Conservation (phyloP, 1,140 invertebrate species). For the Zaprionus ornatus region DNA sequence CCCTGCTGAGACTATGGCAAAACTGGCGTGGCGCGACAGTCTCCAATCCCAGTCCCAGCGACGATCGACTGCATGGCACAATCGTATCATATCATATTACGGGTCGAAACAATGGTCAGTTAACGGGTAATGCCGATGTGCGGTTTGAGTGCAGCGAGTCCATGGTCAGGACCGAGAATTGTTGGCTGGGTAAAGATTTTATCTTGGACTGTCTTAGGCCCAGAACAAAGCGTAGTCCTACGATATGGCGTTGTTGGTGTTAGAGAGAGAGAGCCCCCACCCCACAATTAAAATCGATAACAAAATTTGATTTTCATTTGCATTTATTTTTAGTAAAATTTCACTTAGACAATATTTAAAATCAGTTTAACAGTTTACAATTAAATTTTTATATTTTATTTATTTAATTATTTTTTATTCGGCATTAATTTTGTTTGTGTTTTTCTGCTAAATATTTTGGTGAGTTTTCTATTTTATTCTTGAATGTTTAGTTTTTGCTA, state of each 20-base stretch:
- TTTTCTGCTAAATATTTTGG: slow-evolving; percentile 31
- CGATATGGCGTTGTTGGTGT: slow-evolving; percentile 50
- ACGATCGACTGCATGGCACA: slow-evolving; percentile 31
- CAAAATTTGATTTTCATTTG: slow-evolving; percentile 56
- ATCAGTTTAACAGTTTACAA: slow-evolving; percentile 82
- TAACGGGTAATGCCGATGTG: slow-evolving; percentile 50
- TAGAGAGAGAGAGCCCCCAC: neutral
- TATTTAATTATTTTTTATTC: slow-evolving; percentile 18
- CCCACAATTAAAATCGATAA: neutral
- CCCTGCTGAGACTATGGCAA: slow-evolving; percentile 43
- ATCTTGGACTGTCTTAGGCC: slow-evolving; percentile 42
- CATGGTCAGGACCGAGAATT: slow-evolving; percentile 27
- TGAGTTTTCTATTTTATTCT: slow-evolving; percentile 34
- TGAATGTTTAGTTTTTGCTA: slow-evolving; percentile 44
- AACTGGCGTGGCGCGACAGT: slow-evolving; percentile 1
- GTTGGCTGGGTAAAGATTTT: slow-evolving; percentile 35
- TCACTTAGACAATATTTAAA: slow-evolving; percentile 74
- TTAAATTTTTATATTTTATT: slow-evolving; percentile 33
- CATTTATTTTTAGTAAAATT: slow-evolving; percentile 78
- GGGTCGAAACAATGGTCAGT: slow-evolving; percentile 40
- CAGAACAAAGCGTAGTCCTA: slow-evolving; percentile 5
- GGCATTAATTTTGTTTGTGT: slow-evolving; percentile 21
- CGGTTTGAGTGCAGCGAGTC: slow-evolving; percentile 38
- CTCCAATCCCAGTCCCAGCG: neutral
- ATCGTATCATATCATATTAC: slow-evolving; percentile 47